Evolutionary conservation across 2,797 vertebrate species (phyloP).

Genomic region (Mus spretus): DNA sequence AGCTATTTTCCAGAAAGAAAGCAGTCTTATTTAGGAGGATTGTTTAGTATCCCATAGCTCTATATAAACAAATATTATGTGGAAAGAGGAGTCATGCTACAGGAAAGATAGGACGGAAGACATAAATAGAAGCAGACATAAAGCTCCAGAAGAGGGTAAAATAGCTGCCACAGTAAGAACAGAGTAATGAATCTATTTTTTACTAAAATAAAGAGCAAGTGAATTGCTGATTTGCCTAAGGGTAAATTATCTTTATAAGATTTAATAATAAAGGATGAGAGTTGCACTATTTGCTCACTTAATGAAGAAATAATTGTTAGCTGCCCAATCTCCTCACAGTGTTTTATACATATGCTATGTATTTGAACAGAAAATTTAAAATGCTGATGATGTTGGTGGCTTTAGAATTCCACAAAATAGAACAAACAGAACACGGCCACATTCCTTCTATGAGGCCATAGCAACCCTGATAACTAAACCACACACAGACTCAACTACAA

Average conservation of each 20-base stretch:
- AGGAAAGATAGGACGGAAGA: background rate
- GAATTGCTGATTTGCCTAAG: background rate
- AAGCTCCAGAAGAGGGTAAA: background rate
- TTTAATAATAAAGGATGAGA: background rate
- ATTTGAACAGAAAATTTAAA: background rate
- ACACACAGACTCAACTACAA: too few relatives aligned
- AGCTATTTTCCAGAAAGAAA: background rate
- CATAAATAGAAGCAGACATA: background rate
- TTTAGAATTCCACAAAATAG: too few relatives aligned
- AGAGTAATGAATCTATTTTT: background rate
- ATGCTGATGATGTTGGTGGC: background rate
- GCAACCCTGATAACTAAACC: too few relatives aligned
- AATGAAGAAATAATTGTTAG: conserved; percentile 4
- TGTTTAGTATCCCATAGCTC: background rate
- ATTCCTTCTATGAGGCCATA: too few relatives aligned
- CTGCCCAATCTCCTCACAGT: background rate
- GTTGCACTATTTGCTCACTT: background rate
- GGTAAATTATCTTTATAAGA: background rate
- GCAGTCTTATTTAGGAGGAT: background rate
- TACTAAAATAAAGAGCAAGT: background rate
- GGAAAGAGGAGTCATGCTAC: background rate
- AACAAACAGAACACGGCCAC: too few relatives aligned
- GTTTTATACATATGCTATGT: background rate
- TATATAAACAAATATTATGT: background rate
- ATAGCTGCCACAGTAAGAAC: background rate